phyloP scores from a whole-genome alignment of 2,797 vertebrate genomes.

The Hybognathus amarus region DNA sequence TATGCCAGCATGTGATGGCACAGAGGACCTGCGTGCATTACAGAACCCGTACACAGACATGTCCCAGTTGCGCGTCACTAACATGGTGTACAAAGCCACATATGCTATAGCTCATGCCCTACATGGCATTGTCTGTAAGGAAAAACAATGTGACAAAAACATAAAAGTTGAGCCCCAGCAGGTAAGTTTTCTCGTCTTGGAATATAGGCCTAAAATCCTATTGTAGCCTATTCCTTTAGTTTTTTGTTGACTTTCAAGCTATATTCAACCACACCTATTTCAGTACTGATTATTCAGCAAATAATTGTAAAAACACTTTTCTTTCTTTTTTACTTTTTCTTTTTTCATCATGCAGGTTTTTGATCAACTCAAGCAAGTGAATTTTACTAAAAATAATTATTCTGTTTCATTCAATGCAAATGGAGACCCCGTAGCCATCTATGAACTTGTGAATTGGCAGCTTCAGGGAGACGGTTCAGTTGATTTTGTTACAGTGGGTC shows the following conservation, averaged over 20 bases:
- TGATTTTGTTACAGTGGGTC: conserved; percentile 70
- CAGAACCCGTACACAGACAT: conserved; percentile 70
- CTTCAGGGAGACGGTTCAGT: conserved; percentile 54
- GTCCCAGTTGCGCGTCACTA: conserved; percentile 71
- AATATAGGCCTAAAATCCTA: not conserved
- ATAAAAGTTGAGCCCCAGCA: conserved; percentile 60
- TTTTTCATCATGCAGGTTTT: conserved; percentile 62
- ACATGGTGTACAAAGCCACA: conserved; percentile 78
- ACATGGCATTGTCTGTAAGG: conserved; percentile 65
- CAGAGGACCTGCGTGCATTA: conserved; percentile 63
- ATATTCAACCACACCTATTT: not conserved
- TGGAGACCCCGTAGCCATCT: conserved; percentile 74
- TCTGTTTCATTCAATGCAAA: conserved; percentile 76
- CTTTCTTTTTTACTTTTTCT: no score
- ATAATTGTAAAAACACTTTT: not conserved
- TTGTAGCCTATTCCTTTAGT: not conserved
- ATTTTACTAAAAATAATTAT: conserved; percentile 69
- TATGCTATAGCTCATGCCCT: conserved; percentile 75
- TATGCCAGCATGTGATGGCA: conserved; percentile 63
- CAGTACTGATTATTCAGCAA: not conserved
- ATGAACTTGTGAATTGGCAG: conserved; percentile 80
- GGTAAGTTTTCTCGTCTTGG: conserved; percentile 56
- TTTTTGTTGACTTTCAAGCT: not conserved
- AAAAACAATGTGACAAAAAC: conserved; percentile 61
- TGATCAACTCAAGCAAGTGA: conserved; percentile 65